phyloP scores from a whole-genome alignment of 2,113 vertebrate genomes.

The Vireo altiloquus region DNA sequence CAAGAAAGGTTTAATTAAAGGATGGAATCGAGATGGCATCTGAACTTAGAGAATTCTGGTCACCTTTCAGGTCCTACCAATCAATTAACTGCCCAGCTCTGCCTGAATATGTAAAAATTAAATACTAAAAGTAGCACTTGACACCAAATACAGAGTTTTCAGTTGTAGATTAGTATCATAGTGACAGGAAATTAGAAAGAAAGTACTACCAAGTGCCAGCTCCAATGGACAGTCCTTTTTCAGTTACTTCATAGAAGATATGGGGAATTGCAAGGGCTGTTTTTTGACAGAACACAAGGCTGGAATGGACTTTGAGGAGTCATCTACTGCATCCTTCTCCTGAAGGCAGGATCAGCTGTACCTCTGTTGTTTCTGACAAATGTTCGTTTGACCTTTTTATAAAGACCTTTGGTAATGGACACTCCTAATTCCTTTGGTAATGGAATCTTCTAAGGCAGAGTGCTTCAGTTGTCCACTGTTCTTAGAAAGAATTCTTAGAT shows the following conservation, averaged over 20 bases:
- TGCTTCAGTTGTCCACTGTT: neutral
- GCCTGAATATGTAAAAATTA: neutral
- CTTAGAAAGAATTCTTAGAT: neutral
- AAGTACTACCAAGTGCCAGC: neutral
- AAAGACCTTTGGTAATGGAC: neutral
- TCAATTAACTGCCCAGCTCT: neutral
- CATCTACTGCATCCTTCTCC: neutral
- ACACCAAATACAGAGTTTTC: neutral
- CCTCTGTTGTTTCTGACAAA: neutral
- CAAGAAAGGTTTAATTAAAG: neutral
- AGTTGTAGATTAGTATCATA: neutral
- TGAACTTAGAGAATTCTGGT: neutral
- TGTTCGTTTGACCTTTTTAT: neutral
- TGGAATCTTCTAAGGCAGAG: neutral
- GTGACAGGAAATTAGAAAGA: neutral
- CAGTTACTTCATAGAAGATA: neutral
- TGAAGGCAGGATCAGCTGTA: neutral
- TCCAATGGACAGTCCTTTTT: neutral
- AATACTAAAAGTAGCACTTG: neutral
- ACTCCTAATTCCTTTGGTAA: neutral
- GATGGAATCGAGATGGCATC: neutral
- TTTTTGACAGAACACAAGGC: neutral
- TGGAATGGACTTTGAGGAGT: neutral
- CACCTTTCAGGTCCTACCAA: neutral
- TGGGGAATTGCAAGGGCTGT: neutral